These are phyloP conservation scores for Lucilia sericata DNA, from an alignment of 1,140 invertebrate genomes.

Conservation along the genomic window DNA sequence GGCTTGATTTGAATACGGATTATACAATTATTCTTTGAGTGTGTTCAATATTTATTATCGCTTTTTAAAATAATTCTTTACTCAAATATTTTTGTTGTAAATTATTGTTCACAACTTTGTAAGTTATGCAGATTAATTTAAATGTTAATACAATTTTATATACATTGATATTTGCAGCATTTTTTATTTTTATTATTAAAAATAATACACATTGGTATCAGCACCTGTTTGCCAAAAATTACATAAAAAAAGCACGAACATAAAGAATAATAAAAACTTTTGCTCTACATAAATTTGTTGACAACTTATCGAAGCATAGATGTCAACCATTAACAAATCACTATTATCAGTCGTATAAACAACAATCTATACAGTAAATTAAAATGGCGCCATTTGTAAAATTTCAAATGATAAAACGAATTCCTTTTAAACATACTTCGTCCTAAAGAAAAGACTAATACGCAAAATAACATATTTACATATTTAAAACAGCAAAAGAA, in stretches of 20 bases:
- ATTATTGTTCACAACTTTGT: no score
- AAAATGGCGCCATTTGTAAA: slow-evolving; percentile 41
- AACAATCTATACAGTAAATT: slow-evolving; percentile 35
- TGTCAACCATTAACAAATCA: slow-evolving; percentile 43
- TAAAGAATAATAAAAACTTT: background rate
- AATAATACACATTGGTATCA: background rate
- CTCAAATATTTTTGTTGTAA: no score
- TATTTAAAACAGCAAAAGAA: slow-evolving; percentile 19
- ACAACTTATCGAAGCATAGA: slow-evolving; percentile 27
- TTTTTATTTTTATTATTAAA: background rate
- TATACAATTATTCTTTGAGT: no score
- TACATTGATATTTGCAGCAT: no score
- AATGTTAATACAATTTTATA: no score
- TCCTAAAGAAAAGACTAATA: no score
- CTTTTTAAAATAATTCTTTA: no score
- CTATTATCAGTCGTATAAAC: background rate
- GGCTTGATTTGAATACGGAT: no score
- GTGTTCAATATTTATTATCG: no score
- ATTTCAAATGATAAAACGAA: background rate
- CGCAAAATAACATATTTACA: background rate
- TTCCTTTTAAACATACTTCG: no score
- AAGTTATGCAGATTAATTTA: no score
- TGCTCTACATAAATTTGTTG: slow-evolving; percentile 4
- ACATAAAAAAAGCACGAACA: background rate
- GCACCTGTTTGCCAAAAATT: slow-evolving; percentile 1